These are phyloP conservation scores for Petrolisthes manimaculis DNA, from an alignment of 2,888 invertebrate genomes.

Conservation along the genomic window DNA sequence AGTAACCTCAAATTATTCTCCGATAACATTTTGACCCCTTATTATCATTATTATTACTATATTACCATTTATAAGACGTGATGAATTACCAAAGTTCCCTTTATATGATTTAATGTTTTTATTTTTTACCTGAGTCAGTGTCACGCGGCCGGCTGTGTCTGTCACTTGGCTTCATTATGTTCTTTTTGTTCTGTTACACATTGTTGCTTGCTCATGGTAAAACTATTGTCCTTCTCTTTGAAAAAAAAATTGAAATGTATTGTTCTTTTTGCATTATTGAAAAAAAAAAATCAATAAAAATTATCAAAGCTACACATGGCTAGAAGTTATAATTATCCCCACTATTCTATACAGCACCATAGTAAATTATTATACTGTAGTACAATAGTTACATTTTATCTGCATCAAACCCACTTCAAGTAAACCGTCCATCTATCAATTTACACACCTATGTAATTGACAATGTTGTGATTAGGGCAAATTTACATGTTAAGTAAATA, in stretches of 20 bases:
- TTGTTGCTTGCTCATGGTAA: slow-evolving; percentile 8
- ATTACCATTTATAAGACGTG: neutral
- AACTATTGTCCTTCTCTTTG: neutral
- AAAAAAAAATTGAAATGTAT: neutral
- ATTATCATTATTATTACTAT: too few species aligned
- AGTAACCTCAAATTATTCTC: too few species aligned
- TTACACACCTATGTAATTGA: too few species aligned
- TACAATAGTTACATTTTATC: too few species aligned
- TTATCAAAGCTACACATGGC: neutral
- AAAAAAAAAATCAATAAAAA: neutral
- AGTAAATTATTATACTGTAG: too few species aligned
- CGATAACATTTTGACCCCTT: too few species aligned
- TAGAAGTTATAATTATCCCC: neutral
- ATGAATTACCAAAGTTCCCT: slow-evolving; percentile 7
- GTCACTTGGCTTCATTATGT: slow-evolving; percentile 12
- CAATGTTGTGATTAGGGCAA: too few species aligned
- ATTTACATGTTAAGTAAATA: too few species aligned
- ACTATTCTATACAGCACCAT: too few species aligned
- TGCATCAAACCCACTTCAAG: too few species aligned
- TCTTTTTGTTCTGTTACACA: neutral
- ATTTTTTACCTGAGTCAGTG: slow-evolving; percentile 13
- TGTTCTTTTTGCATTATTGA: slow-evolving; percentile 10
- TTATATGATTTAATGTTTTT: neutral
- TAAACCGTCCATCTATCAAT: too few species aligned
- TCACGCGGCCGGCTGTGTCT: slow-evolving; percentile 14